Conservation (phyloP, 1,140 invertebrate genomes). For the Capitella teleta region DNA sequence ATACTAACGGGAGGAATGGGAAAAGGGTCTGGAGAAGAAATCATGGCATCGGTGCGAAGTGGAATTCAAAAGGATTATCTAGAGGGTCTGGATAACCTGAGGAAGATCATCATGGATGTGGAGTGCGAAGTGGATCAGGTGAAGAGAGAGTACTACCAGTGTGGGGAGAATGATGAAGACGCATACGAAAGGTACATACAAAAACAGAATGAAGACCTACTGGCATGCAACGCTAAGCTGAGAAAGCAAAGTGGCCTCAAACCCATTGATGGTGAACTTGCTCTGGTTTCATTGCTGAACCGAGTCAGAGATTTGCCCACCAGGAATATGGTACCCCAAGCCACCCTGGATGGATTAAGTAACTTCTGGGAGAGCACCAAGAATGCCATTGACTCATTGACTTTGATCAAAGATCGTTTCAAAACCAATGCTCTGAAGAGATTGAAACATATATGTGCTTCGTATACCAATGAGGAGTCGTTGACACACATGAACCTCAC, state of each 20-base stretch:
- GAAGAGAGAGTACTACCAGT: conserved; percentile 6
- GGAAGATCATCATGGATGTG: neutral
- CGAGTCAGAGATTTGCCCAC: conserved; percentile 17
- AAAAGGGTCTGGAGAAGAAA: no score
- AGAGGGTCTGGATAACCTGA: conserved; percentile 2
- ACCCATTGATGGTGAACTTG: conserved; percentile 26
- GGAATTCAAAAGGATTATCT: conserved; percentile 5
- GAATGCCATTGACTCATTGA: conserved; percentile 18
- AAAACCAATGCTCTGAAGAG: conserved; percentile 24
- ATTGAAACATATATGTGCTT: conserved; percentile 24
- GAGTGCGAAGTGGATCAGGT: neutral
- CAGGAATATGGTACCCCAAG: conserved; percentile 2
- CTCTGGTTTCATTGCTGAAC: conserved; percentile 27
- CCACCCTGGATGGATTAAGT: conserved; percentile 21
- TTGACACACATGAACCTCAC: conserved; percentile 20
- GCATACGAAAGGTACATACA: conserved; percentile 16
- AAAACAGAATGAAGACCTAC: conserved; percentile 22
- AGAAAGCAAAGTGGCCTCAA: conserved; percentile 22
- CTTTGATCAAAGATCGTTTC: conserved; percentile 22
- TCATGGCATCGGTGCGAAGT: no score
- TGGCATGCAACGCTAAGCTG: conserved; percentile 27
- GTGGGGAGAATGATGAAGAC: neutral
- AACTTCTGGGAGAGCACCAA: conserved; percentile 32
- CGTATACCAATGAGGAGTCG: neutral
- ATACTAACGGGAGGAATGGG: no score